A percentile compares a stretch with the other conserved stretches of the same genome.
phyloP scores from a whole-genome alignment of 30 jellyfish, hydroid and myxozoan genomes.

The Haliclystus octoradiatus region DNA sequence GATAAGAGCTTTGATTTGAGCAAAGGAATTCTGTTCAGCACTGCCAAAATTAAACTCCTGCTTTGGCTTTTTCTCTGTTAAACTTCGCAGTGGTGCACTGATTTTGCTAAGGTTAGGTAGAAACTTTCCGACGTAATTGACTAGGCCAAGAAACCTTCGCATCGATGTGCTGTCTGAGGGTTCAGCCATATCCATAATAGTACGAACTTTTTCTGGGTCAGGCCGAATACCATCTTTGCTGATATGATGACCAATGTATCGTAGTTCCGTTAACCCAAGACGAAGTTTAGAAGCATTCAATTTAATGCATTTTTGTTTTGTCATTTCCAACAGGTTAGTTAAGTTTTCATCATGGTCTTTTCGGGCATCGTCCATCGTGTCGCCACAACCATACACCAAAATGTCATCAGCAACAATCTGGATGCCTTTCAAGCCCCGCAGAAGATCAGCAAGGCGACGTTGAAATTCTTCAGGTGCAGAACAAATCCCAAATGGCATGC shows the following conservation, averaged over 20 bases:
- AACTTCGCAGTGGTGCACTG: conserved; percentile 35
- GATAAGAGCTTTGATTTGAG: too few species aligned
- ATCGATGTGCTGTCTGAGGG: conserved; percentile 40
- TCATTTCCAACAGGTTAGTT: conserved; percentile 9
- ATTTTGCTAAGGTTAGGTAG: conserved; percentile 29
- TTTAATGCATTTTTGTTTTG: conserved; percentile 6
- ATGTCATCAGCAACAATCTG: conserved; percentile 21
- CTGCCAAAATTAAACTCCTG: too few species aligned
- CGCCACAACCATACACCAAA: conserved; percentile 19
- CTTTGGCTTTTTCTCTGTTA: too few species aligned
- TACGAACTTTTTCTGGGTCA: conserved; percentile 33
- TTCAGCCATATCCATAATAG: conserved; percentile 12
- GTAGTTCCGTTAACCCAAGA: conserved; percentile 23
- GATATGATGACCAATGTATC: conserved; percentile 28
- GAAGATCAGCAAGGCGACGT: conserved; percentile 9
- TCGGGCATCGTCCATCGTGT: conserved; percentile 22
- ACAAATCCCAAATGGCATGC: conserved; percentile 22
- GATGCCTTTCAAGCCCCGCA: conserved; percentile 13
- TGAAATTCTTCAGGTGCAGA: conserved; percentile 28
- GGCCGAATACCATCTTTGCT: conserved; percentile 28
- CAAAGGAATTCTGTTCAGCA: too few species aligned
- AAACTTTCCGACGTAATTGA: conserved; percentile 35
- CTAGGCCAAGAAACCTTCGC: conserved; percentile 26
- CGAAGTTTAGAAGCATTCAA: conserved; percentile 12
- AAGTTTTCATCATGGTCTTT: conserved; percentile 20